A percentile compares a stretch with the other conserved stretches of the same genome.
These are phyloP conservation scores for Parotocinclus haroldoi DNA, from an alignment of 2,797 vertebrate genomes.

Conservation along the genomic window DNA sequence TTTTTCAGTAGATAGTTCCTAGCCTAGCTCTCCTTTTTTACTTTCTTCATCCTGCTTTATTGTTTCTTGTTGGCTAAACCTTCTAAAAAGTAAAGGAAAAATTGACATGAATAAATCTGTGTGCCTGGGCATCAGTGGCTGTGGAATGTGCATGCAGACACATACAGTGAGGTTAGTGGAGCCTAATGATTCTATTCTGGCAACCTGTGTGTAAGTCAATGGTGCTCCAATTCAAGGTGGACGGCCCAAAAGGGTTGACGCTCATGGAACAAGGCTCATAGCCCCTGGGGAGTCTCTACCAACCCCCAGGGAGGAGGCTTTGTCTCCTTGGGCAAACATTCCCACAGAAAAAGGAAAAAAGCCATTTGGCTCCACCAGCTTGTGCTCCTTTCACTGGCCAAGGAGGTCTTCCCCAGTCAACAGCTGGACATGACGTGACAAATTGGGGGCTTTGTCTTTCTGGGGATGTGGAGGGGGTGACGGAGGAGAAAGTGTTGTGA, in stretches of 20 bases:
- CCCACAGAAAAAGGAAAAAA: constrained; percentile 62
- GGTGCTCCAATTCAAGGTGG: constrained; percentile 55
- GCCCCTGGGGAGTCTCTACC: constrained; percentile 47
- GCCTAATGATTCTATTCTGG: constrained; percentile 59
- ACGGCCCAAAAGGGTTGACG: constrained; percentile 51
- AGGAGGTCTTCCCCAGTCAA: constrained; percentile 56
- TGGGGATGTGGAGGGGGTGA: constrained; percentile 42
- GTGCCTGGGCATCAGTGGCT: constrained; percentile 37
- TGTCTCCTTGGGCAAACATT: constrained; percentile 64
- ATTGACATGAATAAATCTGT: constrained; percentile 41
- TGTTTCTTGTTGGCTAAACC: no score
- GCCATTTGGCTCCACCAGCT: constrained; percentile 55
- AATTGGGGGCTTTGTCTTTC: constrained; percentile 63
- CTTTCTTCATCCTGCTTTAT: background rate
- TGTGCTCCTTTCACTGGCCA: constrained; percentile 50
- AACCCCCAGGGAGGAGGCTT: constrained; percentile 46
- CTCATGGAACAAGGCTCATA: constrained; percentile 42
- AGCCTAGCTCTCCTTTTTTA: background rate
- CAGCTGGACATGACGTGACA: constrained; percentile 67
- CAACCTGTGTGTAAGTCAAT: constrained; percentile 51
- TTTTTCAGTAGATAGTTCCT: background rate
- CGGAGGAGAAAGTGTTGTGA: constrained; percentile 41
- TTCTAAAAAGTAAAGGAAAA: background rate
- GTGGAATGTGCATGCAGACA: no score
- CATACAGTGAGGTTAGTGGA: constrained; percentile 55